Percentiles rank a stretch among this genome's conserved stretches.
These are phyloP conservation scores for Butorides virescens DNA, from an alignment of 2,113 vertebrate species.

Conservation along the genomic window DNA sequence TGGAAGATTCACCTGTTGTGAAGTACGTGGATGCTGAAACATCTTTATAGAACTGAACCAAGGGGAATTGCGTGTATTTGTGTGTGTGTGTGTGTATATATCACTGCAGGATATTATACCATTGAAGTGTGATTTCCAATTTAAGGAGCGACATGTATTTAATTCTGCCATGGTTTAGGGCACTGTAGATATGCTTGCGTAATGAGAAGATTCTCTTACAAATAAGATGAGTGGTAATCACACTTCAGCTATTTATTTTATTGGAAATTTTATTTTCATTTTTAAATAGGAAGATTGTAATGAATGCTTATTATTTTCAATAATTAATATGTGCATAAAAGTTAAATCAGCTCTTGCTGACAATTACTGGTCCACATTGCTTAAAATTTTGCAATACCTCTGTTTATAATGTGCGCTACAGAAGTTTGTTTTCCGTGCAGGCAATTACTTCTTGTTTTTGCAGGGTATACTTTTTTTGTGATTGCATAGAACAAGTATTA, in stretches of 20 bases:
- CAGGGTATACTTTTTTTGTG: constrained; percentile 41
- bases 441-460: constrained; percentile 53
- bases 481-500: constrained; percentile 13
- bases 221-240: constrained; percentile 63
- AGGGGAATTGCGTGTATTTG: constrained; percentile 43
- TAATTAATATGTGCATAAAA: constrained; percentile 47
- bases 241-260: constrained; percentile 80
- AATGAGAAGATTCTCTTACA: constrained; percentile 44
- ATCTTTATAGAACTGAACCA: constrained; percentile 81
- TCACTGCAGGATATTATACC: constrained; percentile 60
- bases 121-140: constrained; percentile 60
- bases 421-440: constrained; percentile 21
- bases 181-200: constrained; percentile 60
- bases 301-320: constrained; percentile 49
- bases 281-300: constrained; percentile 67
- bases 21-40: constrained; percentile 85
- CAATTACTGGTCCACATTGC: constrained; percentile 45
- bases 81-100: constrained; percentile 33
- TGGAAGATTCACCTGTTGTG: constrained; percentile 78
- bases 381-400: constrained; percentile 46
- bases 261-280: constrained; percentile 62
- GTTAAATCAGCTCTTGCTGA: constrained; percentile 44
- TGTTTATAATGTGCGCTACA: constrained; percentile 37
- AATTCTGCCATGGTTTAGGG: constrained; percentile 57
- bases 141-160: constrained; percentile 52